phyloP scores from a whole-genome alignment of 2,113 vertebrate genomes.

The Labeo catla region DNA sequence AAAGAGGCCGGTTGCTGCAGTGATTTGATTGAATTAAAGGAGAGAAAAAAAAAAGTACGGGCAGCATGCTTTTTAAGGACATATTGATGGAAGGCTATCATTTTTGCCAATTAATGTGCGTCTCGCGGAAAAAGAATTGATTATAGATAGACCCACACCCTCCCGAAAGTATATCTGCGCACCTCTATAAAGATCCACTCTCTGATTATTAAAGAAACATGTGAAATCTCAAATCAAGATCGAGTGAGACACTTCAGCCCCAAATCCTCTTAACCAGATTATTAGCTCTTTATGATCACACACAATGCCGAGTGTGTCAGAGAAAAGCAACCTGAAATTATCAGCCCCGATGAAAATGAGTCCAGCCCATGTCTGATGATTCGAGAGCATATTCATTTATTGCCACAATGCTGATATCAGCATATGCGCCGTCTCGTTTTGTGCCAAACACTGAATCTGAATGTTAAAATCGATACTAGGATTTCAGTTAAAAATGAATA shows the following conservation, averaged over 20 bases:
- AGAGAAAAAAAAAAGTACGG: slow-evolving; percentile 82
- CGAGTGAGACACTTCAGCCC: slow-evolving; percentile 54
- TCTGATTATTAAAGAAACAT: slow-evolving; percentile 63
- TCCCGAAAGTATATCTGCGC: slow-evolving; percentile 39
- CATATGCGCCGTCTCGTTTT: background rate
- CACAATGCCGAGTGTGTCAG: background rate
- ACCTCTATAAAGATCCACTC: slow-evolving; percentile 59
- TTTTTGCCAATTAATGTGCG: slow-evolving; percentile 94
- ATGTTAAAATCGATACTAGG: background rate
- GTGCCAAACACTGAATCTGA: background rate
- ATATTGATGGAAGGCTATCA: slow-evolving; percentile 95
- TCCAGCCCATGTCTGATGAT: background rate
- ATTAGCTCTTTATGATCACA: slow-evolving; percentile 30
- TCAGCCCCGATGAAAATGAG: background rate
- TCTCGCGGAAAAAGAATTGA: slow-evolving; percentile 87
- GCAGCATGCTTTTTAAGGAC: slow-evolving; percentile 87
- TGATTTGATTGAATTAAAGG: slow-evolving; percentile 94
- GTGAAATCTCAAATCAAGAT: slow-evolving; percentile 44
- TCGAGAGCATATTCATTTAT: background rate
- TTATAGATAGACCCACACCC: slow-evolving; percentile 89
- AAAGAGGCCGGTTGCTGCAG: slow-evolving; percentile 86
- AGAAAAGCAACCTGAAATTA: slow-evolving; percentile 33
- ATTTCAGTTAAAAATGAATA: background rate
- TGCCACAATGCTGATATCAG: background rate
- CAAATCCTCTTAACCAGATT: slow-evolving; percentile 46